These are phyloP conservation scores for Sarotherodon lohbergeri DNA, from an alignment of 2,113 vertebrate genomes.

Conservation along the genomic window DNA sequence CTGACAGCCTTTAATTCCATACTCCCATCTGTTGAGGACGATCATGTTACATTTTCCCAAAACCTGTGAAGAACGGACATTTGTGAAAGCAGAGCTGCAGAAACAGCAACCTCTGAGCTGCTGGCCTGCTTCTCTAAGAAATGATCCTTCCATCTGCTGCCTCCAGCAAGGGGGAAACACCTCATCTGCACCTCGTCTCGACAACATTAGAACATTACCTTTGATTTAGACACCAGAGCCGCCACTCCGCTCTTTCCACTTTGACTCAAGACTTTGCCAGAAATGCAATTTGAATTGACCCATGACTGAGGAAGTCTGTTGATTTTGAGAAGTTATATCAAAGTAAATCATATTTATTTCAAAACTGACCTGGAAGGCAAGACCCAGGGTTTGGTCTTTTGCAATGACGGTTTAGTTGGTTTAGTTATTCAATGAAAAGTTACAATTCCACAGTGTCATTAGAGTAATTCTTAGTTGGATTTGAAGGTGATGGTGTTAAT, in stretches of 20 bases:
- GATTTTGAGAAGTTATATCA: background rate
- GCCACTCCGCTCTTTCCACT: background rate
- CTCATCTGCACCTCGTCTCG: background rate
- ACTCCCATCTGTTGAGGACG: background rate
- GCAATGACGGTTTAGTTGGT: background rate
- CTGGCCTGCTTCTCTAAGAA: background rate
- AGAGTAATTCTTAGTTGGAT: background rate
- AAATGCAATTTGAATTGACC: background rate
- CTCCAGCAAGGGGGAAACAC: background rate
- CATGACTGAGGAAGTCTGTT: background rate
- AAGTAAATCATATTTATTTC: background rate
- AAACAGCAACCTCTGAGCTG: background rate
- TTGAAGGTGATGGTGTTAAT: background rate
- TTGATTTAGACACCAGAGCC: background rate
- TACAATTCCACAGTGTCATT: background rate
- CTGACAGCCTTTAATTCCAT: background rate
- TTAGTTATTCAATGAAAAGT: background rate
- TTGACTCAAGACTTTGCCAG: background rate
- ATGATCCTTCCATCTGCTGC: background rate
- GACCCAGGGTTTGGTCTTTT: background rate
- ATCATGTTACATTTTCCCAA: no score
- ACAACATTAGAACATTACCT: background rate
- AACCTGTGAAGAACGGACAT: background rate
- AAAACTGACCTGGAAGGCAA: background rate
- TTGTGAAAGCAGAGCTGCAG: background rate